Percentiles rank a stretch among this genome's conserved stretches.
These are phyloP conservation scores for Ceratina calcarata DNA, from an alignment of 1,140 invertebrate genomes.

Conservation along the genomic window DNA sequence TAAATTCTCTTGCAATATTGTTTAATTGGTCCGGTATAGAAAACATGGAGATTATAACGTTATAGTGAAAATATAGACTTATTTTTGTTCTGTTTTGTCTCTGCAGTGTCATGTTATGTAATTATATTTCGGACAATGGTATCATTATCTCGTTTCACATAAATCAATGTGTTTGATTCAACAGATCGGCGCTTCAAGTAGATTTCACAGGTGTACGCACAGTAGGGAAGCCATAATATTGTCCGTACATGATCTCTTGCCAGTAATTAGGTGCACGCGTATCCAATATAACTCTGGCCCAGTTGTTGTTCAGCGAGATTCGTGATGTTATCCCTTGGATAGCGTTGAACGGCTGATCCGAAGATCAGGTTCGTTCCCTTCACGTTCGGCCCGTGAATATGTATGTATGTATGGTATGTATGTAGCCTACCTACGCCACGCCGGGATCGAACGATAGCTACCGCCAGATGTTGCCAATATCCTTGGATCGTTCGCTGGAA, in stretches of 20 bases:
- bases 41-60: no score
- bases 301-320: constrained; percentile 13
- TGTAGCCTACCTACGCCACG: no score
- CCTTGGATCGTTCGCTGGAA: constrained; percentile 63
- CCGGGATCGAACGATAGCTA: constrained; percentile 45
- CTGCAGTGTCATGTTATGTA: no score
- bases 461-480: constrained; percentile 69
- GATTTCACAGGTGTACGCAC: neutral
- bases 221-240: constrained; percentile 6
- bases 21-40: no score
- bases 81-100: no score
- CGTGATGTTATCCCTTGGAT: constrained; percentile 28
- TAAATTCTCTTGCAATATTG: no score
- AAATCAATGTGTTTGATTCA: neutral
- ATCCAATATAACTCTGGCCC: neutral
- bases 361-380: constrained; percentile 38
- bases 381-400: constrained; percentile 9
- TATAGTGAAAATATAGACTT: no score
- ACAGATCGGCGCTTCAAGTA: neutral
- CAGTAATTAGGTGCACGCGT: constrained; percentile 21
- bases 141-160: no score
- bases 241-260: neutral
- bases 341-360: constrained; percentile 14
- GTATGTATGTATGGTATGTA: no score
- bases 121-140: no score